Evolutionary conservation across 2,888 invertebrate species (phyloP), one percentile per base, ranked within the genome.

Genomic region (Hipparchia semele): DNA sequence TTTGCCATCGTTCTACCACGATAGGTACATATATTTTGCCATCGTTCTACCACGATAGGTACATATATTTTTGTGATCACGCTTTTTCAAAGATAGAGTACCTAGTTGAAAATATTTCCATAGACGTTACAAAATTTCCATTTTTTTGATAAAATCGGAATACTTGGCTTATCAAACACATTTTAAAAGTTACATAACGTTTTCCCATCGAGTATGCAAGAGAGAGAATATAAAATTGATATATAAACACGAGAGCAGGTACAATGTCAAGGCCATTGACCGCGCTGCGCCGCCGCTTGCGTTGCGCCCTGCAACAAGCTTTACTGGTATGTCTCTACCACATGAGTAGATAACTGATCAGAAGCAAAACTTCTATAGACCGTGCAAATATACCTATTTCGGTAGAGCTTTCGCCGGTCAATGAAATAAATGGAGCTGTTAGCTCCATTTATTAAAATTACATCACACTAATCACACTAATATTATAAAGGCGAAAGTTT

Each of bases 201-300:
- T 45, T 70, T 62, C 23, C 46, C 46, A 54, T 56, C 60, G 62
- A 45, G 64, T 70, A 64, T 46, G 62, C 56, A 59, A 70, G 69
- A 67, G 71, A 69, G 66, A 71, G 71, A 73, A 68, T 71, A 71
- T 84, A 83, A 81, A 87, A 86, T 84, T 84, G 83, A 80, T 74
- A 82, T 84, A 83, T 84, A 82, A 86, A 85, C 83, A 84, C 76
- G 84, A 87, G n/a, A 13, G 58, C 12, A 83, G 81, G 87, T 87
- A 85, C 90, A 91, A 87, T 91, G 90, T 91, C 91, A 91, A 89
- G 88, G 91, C 87, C 83, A 87, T 82, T 90, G 91, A 91, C 91
- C 90, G 87, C 86, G 75, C 3, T 39, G 5, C 39, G 64, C 46
- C 75, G 54, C 53, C 12, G 64, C 73, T 39, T 39, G 39, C 39